Evolutionary conservation across 2,113 vertebrate species (phyloP), one percentile per base, ranked within the genome.

Genomic region (Oryzias celebensis): DNA sequence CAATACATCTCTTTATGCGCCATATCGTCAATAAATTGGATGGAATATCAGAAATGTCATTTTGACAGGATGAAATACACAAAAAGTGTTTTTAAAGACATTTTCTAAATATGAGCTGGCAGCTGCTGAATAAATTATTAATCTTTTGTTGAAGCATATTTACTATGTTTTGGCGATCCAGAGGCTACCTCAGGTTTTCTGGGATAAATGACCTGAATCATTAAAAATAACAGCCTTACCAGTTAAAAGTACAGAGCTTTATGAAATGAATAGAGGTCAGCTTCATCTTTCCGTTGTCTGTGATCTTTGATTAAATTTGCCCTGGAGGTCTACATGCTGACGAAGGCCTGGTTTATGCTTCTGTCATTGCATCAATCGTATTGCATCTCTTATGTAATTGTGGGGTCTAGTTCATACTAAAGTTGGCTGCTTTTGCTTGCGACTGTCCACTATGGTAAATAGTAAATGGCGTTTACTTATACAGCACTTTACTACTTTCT

Each of bases 301-400:
- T 2, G 31, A 36, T 36, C 50, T 22, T 42, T 47, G n/a, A 20
- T 20, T 28, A 56, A 84, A 67, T 62, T 49, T 60, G 55, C 28
- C 14, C 22, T 22, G 68, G 62, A 14, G 44, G 50, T 67, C 71
- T 68, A 36, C 48, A 18, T 83, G 88, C 86, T 87, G 77, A 89
- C 80, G 82, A 57, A 76, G 81, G 81, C 68, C 31, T 2, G 8
- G 31, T 10, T 36, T 36, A 36, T 10, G 8, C 31, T 10, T 36
- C 31, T 8, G 31, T 8, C 31, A 2, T 36, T 7, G 28, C 28
- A 7, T 31, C 28, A 31, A 31, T 31, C 28, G 5, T 5, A 31
- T 26, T 5, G 20, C 20, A 20, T 20, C 20, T 20, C 20, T 20
- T 20, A 20, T 7, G 28, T 7, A 31, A 31, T 31, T 5, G 28